Percentiles rank a stretch among this genome's conserved stretches.
Conservation (phyloP, 1,140 invertebrate genomes). For the Agraylea sexmaculata region DNA sequence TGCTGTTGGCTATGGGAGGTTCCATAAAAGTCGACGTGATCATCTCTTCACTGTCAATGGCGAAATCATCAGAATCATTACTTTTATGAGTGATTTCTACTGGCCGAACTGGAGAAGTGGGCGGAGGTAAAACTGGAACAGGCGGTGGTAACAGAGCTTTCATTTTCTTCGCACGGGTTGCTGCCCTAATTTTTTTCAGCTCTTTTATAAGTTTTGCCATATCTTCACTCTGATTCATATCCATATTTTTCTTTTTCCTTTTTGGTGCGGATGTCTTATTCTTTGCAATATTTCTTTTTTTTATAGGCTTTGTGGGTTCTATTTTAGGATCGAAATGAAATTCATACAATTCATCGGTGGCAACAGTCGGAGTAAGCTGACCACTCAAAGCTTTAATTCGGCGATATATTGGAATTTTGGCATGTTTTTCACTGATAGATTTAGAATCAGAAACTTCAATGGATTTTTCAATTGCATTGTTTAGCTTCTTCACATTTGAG, state of each 20-base stretch:
- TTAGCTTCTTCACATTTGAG: not conserved
- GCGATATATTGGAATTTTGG: conserved; percentile 5
- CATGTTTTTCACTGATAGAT: conserved; percentile 1
- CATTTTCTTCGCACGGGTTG: conserved; percentile 10
- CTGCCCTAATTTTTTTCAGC: conserved; percentile 18
- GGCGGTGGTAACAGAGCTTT: conserved; percentile 6
- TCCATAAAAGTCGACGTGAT: conserved; percentile 7
- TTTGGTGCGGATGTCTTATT: conserved; percentile 2
- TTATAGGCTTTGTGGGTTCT: conserved; percentile 8
- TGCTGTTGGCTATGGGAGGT: conserved; percentile 11
- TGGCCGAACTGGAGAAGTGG: not conserved
- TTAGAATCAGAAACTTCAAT: not conserved
- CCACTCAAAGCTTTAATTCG: conserved; percentile 7
- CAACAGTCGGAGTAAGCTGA: conserved; percentile 8
- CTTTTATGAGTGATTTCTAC: not conserved
- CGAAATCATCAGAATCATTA: conserved; percentile 1
- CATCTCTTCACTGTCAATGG: not conserved
- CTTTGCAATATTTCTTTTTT: conserved; percentile 13
- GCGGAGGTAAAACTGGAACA: conserved; percentile 6
- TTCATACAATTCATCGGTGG: no score
- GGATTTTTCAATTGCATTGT: conserved; percentile 5
- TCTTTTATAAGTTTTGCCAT: conserved; percentile 15
- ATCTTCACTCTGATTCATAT: conserved; percentile 5
- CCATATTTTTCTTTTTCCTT: conserved; percentile 10
- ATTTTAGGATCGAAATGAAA: conserved; percentile 17